A percentile compares a stretch with the other conserved stretches of the same genome.
These are phyloP conservation scores for Bos javanicus DNA, from an alignment of 2,113 vertebrate genomes.

Conservation along the genomic window DNA sequence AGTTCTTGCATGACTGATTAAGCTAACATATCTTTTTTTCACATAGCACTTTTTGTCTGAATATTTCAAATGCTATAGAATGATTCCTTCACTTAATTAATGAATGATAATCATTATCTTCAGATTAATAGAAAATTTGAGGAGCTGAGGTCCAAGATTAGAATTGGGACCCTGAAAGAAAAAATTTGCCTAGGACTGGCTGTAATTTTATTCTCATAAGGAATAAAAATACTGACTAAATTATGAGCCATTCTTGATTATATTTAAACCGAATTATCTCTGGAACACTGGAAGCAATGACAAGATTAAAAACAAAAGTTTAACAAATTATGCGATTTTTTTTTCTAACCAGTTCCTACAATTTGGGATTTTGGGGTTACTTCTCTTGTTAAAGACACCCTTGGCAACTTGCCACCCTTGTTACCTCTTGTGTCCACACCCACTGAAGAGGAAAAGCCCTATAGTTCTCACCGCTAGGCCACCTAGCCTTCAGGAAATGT, in stretches of 20 bases:
- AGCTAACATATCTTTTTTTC: not conserved
- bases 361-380: not conserved
- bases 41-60: not conserved
- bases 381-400: not conserved
- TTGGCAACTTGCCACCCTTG: not conserved
- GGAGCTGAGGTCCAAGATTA: not conserved
- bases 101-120: not conserved
- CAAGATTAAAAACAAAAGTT: constrained; percentile 45
- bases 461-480: not conserved
- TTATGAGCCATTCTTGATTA: not conserved
- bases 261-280: constrained; percentile 35
- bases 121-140: constrained; percentile 21
- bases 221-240: constrained; percentile 31
- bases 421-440: not conserved
- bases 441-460: not conserved
- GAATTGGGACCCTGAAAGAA: not conserved
- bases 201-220: constrained; percentile 29
- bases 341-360: not conserved
- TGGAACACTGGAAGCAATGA: constrained; percentile 32
- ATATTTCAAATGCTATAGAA: not conserved
- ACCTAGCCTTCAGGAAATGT: not conserved
- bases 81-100: not conserved
- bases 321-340: not conserved
- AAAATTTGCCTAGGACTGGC: not conserved
- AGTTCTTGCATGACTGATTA: constrained; percentile 22